Percentiles rank a stretch among this genome's conserved stretches.
Evolutionary conservation across 37 sponge, comb jelly and placozoan species (phyloP).

Genomic region (Aplysina aerophoba): DNA sequence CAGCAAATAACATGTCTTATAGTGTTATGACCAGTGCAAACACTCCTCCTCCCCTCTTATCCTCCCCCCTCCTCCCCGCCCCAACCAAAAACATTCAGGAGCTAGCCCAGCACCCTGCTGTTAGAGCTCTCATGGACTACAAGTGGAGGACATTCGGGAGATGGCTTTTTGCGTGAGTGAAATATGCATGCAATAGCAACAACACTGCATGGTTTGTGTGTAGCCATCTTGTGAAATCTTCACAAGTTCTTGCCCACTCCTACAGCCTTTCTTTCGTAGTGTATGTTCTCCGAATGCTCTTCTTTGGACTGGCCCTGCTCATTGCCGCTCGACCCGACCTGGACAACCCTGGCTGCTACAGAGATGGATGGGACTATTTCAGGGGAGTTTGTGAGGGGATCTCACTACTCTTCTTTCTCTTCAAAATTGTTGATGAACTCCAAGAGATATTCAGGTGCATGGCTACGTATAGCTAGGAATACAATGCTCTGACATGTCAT

Average conservation of each 20-base stretch:
- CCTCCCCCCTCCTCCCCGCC: too few relatives aligned
- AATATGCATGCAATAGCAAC: not conserved
- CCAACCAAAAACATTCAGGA: too few relatives aligned
- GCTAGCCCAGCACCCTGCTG: constrained; percentile 20
- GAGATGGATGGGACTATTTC: constrained; percentile 25
- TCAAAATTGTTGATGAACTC: constrained; percentile 11
- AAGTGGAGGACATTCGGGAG: constrained; percentile 22
- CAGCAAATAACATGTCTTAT: too few relatives aligned
- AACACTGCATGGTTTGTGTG: too few relatives aligned
- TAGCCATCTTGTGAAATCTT: too few relatives aligned
- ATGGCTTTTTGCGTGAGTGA: constrained; percentile 7
- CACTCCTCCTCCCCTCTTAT: too few relatives aligned
- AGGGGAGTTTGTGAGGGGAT: constrained; percentile 25
- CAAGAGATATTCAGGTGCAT: not conserved
- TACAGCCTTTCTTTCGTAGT: not conserved
- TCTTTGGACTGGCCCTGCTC: constrained; percentile 15
- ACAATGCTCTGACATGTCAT: too few relatives aligned
- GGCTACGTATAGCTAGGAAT: too few relatives aligned
- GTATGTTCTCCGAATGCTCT: constrained; percentile 2
- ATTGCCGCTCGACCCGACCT: constrained; percentile 31
- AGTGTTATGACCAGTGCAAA: too few relatives aligned
- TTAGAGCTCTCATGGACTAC: constrained; percentile 18
- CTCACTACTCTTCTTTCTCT: constrained; percentile 8
- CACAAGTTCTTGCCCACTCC: too few relatives aligned
- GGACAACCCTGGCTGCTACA: constrained; percentile 33